phyloP scores from a whole-genome alignment of 2,113 vertebrate species.

The Neodontobutis hainanensis region DNA sequence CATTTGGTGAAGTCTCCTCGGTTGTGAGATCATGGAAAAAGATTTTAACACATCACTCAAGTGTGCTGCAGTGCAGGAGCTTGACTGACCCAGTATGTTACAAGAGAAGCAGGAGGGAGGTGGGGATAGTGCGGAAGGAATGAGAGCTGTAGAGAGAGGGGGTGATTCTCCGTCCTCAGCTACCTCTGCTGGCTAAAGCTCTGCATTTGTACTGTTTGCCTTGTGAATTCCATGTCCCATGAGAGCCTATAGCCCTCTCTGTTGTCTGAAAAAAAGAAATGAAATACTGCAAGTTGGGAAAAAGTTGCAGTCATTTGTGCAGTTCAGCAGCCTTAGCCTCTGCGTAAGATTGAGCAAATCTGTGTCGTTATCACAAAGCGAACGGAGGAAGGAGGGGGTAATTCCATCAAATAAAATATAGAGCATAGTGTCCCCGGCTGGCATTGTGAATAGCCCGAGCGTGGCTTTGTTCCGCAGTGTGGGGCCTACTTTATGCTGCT shows the following conservation, averaged over 20 bases:
- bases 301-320: conserved; percentile 59
- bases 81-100: conserved; percentile 60
- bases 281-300: conserved; percentile 59
- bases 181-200: conserved; percentile 52
- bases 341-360: conserved; percentile 50
- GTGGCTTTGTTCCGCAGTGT: conserved; percentile 49
- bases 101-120: conserved; percentile 21
- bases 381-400: conserved; percentile 8
- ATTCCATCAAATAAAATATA: conserved; percentile 55
- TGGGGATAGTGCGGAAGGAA: not conserved
- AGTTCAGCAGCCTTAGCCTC: conserved; percentile 56
- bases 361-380: conserved; percentile 43
- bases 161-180: conserved; percentile 48
- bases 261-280: conserved; percentile 23
- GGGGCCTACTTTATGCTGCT: conserved; percentile 42
- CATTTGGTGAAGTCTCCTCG: not conserved
- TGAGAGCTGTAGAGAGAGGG: conserved; percentile 12
- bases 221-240: conserved; percentile 54
- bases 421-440: conserved; percentile 52
- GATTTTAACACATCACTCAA: conserved; percentile 50
- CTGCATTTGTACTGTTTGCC: conserved; percentile 63
- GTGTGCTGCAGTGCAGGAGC: conserved; percentile 70
- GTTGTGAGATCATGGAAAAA: conserved; percentile 38
- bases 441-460: conserved; percentile 40
- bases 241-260: conserved; percentile 57